Evolutionary conservation across 2,888 invertebrate genomes (phyloP).

Genomic region (Plagodis pulveraria): DNA sequence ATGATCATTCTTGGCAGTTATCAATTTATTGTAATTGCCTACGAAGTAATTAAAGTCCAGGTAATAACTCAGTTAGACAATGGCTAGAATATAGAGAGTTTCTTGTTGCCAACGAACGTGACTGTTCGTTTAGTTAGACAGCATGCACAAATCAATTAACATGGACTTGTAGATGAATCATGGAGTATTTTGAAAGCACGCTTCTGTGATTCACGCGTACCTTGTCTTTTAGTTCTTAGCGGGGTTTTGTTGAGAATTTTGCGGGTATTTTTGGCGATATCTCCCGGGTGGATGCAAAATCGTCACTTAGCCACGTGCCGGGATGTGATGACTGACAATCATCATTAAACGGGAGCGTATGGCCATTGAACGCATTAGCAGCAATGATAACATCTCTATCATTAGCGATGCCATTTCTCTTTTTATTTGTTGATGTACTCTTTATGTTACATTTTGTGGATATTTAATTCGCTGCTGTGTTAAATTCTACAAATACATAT

Average conservation of each 20-base stretch:
- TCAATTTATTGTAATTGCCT: slow-evolving; percentile 10
- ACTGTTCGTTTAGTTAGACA: slow-evolving; percentile 10
- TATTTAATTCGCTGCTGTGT: slow-evolving; percentile 8
- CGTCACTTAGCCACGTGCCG: slow-evolving; percentile 46
- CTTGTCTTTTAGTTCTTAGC: slow-evolving; percentile 28
- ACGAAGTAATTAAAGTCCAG: slow-evolving; percentile 14
- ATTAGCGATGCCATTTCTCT: slow-evolving; percentile 24
- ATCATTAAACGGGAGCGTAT: slow-evolving; percentile 27
- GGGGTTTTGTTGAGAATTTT: slow-evolving; percentile 37
- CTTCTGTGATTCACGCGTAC: slow-evolving; percentile 52
- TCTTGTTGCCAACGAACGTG: slow-evolving; percentile 8
- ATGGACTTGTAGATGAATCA: slow-evolving; percentile 41
- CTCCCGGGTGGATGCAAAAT: slow-evolving; percentile 66
- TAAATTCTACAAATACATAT: background rate
- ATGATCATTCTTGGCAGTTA: slow-evolving; percentile 3
- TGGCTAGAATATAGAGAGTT: slow-evolving; percentile 7
- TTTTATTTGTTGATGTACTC: slow-evolving; percentile 2
- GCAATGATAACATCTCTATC: slow-evolving; percentile 11
- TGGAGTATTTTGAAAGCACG: slow-evolving; percentile 34
- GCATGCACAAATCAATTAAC: slow-evolving; percentile 26
- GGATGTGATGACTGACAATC: slow-evolving; percentile 31
- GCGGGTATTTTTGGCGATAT: slow-evolving; percentile 66
- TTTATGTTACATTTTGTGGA: slow-evolving; percentile 5
- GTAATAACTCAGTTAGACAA: slow-evolving; percentile 10
- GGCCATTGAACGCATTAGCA: slow-evolving; percentile 25